Evolutionary conservation across 2,113 vertebrate genomes (phyloP).

Genomic region (Ceuthmochares aereus): DNA sequence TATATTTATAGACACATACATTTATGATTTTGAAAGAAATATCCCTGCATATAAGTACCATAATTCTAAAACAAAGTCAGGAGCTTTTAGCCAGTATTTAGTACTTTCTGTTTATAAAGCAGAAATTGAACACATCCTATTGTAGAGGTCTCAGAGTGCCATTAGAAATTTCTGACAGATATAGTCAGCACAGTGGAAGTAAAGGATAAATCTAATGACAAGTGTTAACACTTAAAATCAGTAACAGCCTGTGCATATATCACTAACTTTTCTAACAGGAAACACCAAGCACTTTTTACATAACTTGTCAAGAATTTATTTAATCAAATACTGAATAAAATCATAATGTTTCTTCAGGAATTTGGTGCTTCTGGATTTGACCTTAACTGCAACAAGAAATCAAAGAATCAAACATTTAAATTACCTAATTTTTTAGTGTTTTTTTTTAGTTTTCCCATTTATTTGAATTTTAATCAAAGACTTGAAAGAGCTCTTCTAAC

Average conservation of each 20-base stretch:
- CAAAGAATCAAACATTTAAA: not conserved
- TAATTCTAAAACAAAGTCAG: not conserved
- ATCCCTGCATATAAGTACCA: not conserved
- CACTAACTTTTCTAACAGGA: not conserved
- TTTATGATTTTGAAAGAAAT: not conserved
- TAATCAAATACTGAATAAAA: not conserved
- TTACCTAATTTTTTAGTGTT: not conserved
- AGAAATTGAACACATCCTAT: not conserved
- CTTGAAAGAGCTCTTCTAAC: not conserved
- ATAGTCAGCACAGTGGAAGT: not conserved
- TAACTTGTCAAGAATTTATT: not conserved
- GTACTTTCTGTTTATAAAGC: not conserved
- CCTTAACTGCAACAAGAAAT: not conserved
- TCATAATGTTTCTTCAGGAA: not conserved
- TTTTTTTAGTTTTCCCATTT: not conserved
- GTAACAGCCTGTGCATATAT: not conserved
- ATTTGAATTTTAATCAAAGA: not conserved
- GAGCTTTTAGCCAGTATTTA: not conserved
- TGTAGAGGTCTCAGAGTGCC: not conserved
- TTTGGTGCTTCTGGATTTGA: not conserved
- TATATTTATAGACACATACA: accelerated
- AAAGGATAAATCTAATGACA: not conserved
- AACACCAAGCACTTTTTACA: not conserved
- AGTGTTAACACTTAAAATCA: not conserved
- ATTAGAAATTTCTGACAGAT: not conserved